Percentiles rank a stretch among this genome's conserved stretches.
These are phyloP conservation scores for Drosophila murphyi DNA, from an alignment of 1,140 invertebrate species.

Conservation along the genomic window DNA sequence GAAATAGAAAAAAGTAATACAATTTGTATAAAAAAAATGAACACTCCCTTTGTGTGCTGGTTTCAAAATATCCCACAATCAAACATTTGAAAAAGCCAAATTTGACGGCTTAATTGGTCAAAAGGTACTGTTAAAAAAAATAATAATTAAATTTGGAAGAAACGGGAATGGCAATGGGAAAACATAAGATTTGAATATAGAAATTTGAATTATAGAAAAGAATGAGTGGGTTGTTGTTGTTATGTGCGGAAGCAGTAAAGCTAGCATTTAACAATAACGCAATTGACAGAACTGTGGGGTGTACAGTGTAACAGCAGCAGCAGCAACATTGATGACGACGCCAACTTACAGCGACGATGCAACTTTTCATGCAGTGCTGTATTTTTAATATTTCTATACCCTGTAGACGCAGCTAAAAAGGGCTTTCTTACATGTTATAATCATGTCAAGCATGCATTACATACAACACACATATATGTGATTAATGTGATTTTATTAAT, in stretches of 20 bases:
- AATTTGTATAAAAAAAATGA: too few relatives aligned
- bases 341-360: conserved; percentile 42
- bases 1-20: too few relatives aligned
- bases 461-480: background rate
- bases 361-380: conserved; percentile 62
- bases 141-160: background rate
- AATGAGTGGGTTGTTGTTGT: too few relatives aligned
- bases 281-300: conserved; percentile 58
- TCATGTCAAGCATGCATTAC: background rate
- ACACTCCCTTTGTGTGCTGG: too few relatives aligned
- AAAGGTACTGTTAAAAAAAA: too few relatives aligned
- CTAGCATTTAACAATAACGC: conserved; percentile 11
- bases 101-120: too few relatives aligned
- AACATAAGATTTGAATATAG: too few relatives aligned
- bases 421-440: background rate
- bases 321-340: conserved; percentile 29
- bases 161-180: background rate
- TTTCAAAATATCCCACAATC: too few relatives aligned
- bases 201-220: too few relatives aligned
- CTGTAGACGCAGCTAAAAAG: background rate
- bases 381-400: conserved; percentile 48
- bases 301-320: conserved; percentile 15
- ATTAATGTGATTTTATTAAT: background rate
- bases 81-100: background rate
- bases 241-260: too few relatives aligned